Evolutionary conservation across 2,797 vertebrate species (phyloP).

Genomic region (Pempheris klunzingeri): DNA sequence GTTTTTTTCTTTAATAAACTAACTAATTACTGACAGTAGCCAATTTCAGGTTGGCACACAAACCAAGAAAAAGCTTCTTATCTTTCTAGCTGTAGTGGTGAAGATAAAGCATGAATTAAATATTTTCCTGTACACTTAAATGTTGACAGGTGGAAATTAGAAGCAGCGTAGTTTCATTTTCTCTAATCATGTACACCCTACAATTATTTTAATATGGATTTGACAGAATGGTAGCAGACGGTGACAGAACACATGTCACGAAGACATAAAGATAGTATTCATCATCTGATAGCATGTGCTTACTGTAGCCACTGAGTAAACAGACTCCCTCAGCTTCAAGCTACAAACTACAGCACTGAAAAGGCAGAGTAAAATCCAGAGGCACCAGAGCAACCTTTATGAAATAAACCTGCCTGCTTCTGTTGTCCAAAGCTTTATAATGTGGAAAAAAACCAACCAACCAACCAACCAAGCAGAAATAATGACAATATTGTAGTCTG

Average conservation of each 20-base stretch:
- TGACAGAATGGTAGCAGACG: constrained; percentile 13
- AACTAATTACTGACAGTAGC: not conserved
- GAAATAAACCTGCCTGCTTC: constrained; percentile 8
- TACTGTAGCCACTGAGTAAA: constrained; percentile 13
- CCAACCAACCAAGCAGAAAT: constrained; percentile 5
- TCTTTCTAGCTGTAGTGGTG: not conserved
- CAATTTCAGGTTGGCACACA: not conserved
- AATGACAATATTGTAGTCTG: constrained; percentile 30
- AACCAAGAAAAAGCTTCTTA: not conserved
- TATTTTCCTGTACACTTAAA: not conserved
- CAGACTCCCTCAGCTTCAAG: not conserved
- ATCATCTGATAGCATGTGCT: constrained; percentile 19
- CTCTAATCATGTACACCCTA: not conserved
- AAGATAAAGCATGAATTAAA: not conserved
- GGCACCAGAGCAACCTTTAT: constrained; percentile 9
- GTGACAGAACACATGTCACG: not conserved
- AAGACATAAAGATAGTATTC: not conserved
- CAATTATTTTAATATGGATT: not conserved
- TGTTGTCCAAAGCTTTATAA: constrained; percentile 24
- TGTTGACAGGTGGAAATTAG: not conserved
- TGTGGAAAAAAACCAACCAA: constrained; percentile 4
- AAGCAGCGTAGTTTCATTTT: not conserved
- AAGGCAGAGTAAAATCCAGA: constrained; percentile 8
- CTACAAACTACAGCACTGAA: not conserved
- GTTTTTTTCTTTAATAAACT: too few species aligned